These are phyloP conservation scores for Fabriciana adippe DNA, from an alignment of 2,888 invertebrate species.

Conservation along the genomic window DNA sequence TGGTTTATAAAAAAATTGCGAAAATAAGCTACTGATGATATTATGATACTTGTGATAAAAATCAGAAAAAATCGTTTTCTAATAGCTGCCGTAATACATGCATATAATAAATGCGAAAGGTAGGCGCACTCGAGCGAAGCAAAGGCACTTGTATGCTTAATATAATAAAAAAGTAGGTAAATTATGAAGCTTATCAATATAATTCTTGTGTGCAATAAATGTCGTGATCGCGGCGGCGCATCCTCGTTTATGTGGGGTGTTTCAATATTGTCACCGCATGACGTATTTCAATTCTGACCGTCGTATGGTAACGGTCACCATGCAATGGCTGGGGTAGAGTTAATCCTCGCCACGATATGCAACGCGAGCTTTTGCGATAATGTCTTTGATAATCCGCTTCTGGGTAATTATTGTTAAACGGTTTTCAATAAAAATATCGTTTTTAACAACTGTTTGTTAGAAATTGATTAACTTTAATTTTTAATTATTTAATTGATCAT, in stretches of 20 bases:
- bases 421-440: background rate
- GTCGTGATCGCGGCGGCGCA: slow-evolving; percentile 43
- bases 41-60: no score
- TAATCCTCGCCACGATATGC: slow-evolving; percentile 71
- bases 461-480: no score
- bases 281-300: slow-evolving; percentile 42
- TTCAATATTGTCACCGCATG: slow-evolving; percentile 36
- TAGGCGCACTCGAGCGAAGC: no score
- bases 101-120: no score
- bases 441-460: no score
- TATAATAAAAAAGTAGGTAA: background rate
- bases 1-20: no score
- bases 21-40: no score
- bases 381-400: slow-evolving; percentile 56
- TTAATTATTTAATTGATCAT: background rate
- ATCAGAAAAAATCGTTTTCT: no score
- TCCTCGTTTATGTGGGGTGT: slow-evolving; percentile 41
- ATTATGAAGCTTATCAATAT: slow-evolving; percentile 45
- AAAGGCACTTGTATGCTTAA: no score
- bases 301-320: slow-evolving; percentile 37
- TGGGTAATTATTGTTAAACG: slow-evolving; percentile 45
- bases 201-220: slow-evolving; percentile 49
- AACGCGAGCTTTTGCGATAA: slow-evolving; percentile 69
- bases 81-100: no score
- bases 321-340: slow-evolving; percentile 68